Base-by-base conservation (phyloP, 2,888 invertebrate genomes). In the Idaea biselata region DNA sequence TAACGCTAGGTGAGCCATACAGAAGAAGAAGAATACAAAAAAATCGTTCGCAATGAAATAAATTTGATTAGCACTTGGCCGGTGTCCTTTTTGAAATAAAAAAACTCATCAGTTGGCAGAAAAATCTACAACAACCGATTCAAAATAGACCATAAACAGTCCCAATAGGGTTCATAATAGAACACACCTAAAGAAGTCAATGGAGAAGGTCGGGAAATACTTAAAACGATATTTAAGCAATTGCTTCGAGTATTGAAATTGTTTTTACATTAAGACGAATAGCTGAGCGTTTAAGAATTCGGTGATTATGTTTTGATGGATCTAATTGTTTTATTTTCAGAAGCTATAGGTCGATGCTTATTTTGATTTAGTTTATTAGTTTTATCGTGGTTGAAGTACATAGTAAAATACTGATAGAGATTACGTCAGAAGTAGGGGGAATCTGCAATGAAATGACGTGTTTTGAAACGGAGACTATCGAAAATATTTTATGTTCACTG, bases 31-130 rank as follows among this genome's bases (percentile, higher is more conserved):
- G n/a, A n/a, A n/a, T n/a, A n/a, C n/a, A n/a, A n/a, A n/a, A n/a
- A n/a, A n/a, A n/a, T n/a, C n/a, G n/a, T n/a, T n/a, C n/a, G n/a
- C n/a, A n/a, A 25, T 25, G 78, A 77, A 78, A 78, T 79, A 83
- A n/a, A 86, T 87, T 80, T 77, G 82, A 81, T 85, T 84, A 86
- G 87, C 5, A 3, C 25, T 86, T 81, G 81, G 80, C 78, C 76
- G 77, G 73, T 77, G 81, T 77, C 81, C 75, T 77, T 78, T 76
- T 68, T 72, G 75, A 74, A 55, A 60, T 66, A 74, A 75, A 75
- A 72, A 64, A 72, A 64, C 64, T 62, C 66, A 65, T 69, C 66
- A 53, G 74, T 14, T 6, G 61, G 18, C 16, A 53, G 32, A 25
- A 74, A 74, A 74, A 61, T 67, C 60, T 44, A 60, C 68, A 11